Evolutionary conservation across 2,113 vertebrate genomes (phyloP).

Genomic region (Chloropsis hardwickii): DNA sequence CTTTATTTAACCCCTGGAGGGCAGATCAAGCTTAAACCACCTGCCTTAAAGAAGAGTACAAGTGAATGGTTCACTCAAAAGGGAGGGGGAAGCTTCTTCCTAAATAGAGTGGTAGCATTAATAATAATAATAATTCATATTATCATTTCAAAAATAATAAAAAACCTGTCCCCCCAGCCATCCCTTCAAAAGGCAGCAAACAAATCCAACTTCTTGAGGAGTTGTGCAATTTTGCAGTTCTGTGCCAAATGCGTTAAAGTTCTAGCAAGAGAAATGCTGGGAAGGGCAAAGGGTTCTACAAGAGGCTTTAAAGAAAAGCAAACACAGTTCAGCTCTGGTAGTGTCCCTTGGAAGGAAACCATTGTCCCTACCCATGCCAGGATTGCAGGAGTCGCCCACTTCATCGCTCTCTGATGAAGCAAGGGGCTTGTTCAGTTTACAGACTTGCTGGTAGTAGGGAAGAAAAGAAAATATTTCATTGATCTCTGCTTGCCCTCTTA

Average conservation of each 20-base stretch:
- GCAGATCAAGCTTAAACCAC: not conserved
- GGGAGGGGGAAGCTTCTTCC: not conserved
- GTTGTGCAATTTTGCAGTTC: constrained; percentile 22
- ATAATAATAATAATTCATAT: not conserved
- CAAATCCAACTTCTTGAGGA: not conserved
- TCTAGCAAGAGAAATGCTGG: not conserved
- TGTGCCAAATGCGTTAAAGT: constrained; percentile 10
- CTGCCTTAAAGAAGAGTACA: not conserved
- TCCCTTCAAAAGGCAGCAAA: not conserved
- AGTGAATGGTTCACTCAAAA: not conserved
- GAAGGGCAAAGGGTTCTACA: constrained; percentile 11
- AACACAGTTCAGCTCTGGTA: not conserved
- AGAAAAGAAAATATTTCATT: not conserved
- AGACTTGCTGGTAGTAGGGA: not conserved
- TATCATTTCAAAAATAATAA: not conserved
- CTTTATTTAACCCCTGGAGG: constrained; percentile 22
- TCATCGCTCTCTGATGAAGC: rapidly evolving
- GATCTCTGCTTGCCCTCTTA: constrained; percentile 50
- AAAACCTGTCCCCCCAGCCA: not conserved
- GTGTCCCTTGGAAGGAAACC: not conserved
- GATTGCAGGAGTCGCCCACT: rapidly evolving
- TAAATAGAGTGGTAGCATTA: not conserved
- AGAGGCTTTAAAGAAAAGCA: not conserved
- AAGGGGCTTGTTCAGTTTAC: not conserved
- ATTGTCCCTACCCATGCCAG: not conserved